These are phyloP conservation scores for Kuschelorhynchus macadamiae DNA, from an alignment of 2,888 invertebrate species.

Conservation along the genomic window DNA sequence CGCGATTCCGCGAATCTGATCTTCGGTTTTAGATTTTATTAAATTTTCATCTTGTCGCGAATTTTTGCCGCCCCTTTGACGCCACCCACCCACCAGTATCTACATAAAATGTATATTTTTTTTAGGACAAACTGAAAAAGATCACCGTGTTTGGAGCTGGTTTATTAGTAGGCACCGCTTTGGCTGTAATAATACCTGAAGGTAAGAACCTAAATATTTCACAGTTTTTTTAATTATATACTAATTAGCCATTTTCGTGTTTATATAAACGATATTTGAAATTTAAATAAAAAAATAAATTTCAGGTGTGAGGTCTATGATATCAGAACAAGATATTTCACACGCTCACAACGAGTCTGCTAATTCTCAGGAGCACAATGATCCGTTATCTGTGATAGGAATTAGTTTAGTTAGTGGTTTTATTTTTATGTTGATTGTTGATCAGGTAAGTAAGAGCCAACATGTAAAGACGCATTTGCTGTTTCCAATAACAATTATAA, in stretches of 20 bases:
- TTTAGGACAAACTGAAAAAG: conserved; percentile 92
- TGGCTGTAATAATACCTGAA: conserved; percentile 98
- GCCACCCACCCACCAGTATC: too few species aligned
- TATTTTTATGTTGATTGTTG: conserved; percentile 97
- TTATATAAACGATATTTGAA: too few species aligned
- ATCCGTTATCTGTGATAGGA: conserved; percentile 89
- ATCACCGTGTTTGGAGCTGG: conserved; percentile 98
- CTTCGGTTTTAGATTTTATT: too few species aligned
- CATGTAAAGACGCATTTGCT: too few species aligned
- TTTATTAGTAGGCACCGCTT: conserved; percentile 94
- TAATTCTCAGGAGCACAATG: conserved; percentile 68
- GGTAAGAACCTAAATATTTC: conserved; percentile 67
- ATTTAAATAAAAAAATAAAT: too few species aligned
- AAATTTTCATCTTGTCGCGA: too few species aligned
- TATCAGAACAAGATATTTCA: conserved; percentile 58
- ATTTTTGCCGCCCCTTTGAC: too few species aligned
- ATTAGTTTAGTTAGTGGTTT: conserved; percentile 95
- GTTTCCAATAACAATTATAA: too few species aligned
- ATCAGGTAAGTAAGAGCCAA: conserved; percentile 80
- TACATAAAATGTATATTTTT: conserved; percentile 52
- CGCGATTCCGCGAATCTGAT: too few species aligned
- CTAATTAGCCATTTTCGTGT: not conserved
- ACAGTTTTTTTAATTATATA: too few species aligned
- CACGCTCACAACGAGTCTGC: conserved; percentile 63
- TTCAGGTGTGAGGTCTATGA: conserved; percentile 83